Conservation (phyloP, 2,797 vertebrate genomes). For the Lagodon rhomboides region DNA sequence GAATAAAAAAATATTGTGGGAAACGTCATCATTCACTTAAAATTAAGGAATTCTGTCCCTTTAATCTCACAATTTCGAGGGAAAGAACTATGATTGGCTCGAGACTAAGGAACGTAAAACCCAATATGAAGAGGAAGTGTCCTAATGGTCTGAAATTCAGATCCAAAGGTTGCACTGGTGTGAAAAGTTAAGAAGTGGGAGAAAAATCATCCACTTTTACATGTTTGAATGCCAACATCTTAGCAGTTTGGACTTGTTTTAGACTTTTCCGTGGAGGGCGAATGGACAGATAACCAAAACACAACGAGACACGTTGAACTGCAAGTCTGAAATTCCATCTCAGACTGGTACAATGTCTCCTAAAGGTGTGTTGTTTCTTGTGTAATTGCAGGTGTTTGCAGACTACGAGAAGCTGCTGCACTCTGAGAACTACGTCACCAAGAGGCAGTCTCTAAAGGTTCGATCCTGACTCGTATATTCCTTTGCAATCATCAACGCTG, state of each 20-base stretch:
- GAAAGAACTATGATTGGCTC: not conserved
- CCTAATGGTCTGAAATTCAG: too few relatives aligned
- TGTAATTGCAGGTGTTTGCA: slow-evolving; percentile 88
- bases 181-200: not conserved
- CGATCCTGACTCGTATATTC: not conserved
- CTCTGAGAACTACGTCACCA: slow-evolving; percentile 98
- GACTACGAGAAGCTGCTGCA: slow-evolving; percentile 97
- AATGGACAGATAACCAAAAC: not conserved
- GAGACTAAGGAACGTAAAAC: not conserved
- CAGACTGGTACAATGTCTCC: not conserved
- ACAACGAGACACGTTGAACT: not conserved
- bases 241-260: not conserved
- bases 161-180: too few relatives aligned
- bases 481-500: not conserved
- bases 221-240: not conserved
- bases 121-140: too few relatives aligned
- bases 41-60: not conserved
- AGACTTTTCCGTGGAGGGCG: not conserved
- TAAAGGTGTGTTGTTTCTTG: not conserved
- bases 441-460: slow-evolving; percentile 98
- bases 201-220: not conserved
- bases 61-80: too few relatives aligned
- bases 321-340: not conserved
- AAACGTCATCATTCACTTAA: not conserved
- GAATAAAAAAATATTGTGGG: too few relatives aligned